A percentile compares a stretch with the other conserved stretches of the same genome.
phyloP scores from a whole-genome alignment of 2,797 vertebrate genomes.

The Alcedo quadribrachys region DNA sequence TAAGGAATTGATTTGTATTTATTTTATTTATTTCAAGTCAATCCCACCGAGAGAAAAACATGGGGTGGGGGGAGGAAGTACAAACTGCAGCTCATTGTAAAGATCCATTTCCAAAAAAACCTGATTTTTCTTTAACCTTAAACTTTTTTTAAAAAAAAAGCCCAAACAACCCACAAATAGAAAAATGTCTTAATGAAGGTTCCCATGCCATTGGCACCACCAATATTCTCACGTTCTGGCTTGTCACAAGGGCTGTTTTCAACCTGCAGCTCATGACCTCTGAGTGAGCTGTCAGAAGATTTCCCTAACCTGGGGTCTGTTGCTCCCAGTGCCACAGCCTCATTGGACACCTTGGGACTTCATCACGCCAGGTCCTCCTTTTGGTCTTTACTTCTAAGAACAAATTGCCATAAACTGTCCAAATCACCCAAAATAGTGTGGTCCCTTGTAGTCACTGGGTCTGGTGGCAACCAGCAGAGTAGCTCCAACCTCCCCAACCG shows the following conservation, averaged over 20 bases:
- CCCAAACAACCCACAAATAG: not conserved
- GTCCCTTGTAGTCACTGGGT: not conserved
- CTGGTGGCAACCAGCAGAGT: not conserved
- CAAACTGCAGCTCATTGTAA: not conserved
- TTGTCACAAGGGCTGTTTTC: not conserved
- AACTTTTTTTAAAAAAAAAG: too few relatives aligned
- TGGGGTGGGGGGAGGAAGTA: rapidly evolving
- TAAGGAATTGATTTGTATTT: not conserved
- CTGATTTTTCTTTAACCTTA: too few relatives aligned
- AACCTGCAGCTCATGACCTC: not conserved
- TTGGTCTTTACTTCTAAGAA: not conserved
- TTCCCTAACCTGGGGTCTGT: not conserved
- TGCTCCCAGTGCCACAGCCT: not conserved
- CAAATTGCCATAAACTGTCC: not conserved
- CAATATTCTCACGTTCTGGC: not conserved
- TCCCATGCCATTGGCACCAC: not conserved
- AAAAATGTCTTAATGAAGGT: not conserved
- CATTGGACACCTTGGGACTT: not conserved
- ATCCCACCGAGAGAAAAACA: not conserved
- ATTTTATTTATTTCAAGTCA: not conserved
- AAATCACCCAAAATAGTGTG: not conserved
- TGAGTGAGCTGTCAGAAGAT: rapidly evolving
- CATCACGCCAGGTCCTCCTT: not conserved
- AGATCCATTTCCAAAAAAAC: not conserved
- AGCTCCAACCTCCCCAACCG: not conserved